A percentile compares a stretch with the other conserved stretches of the same genome.
Conservation (phyloP, 2,888 invertebrate species). For the Lasioglossum malachurum region DNA sequence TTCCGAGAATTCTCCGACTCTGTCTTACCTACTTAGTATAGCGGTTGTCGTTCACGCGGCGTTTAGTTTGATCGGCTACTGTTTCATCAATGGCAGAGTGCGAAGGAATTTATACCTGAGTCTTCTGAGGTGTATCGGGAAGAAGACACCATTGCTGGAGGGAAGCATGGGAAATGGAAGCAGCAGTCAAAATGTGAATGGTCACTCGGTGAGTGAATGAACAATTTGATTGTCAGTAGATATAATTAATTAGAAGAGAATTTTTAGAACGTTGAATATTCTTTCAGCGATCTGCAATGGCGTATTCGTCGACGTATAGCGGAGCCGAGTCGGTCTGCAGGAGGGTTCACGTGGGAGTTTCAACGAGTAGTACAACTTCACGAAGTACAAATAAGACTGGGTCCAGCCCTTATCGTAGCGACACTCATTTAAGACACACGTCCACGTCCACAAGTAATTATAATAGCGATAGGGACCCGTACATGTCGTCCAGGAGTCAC, state of each 20-base stretch:
- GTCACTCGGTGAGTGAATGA: conserved; percentile 85
- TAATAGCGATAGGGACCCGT: conserved; percentile 86
- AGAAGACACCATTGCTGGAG: conserved; percentile 92
- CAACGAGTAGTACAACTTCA: conserved; percentile 97
- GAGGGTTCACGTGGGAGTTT: conserved; percentile 94
- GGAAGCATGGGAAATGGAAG: conserved; percentile 90
- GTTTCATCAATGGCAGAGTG: conserved; percentile 94
- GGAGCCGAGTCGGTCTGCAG: conserved; percentile 88
- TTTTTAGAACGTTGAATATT: background rate
- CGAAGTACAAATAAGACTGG: conserved; percentile 97
- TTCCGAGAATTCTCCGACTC: conserved; percentile 89
- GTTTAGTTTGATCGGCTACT: conserved; percentile 94
- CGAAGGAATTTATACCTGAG: conserved; percentile 90
- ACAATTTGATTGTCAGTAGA: background rate
- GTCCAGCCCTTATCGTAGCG: conserved; percentile 96
- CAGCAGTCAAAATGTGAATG: conserved; percentile 91
- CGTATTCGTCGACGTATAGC: conserved; percentile 93
- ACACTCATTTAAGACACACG: conserved; percentile 93
- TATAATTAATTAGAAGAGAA: background rate
- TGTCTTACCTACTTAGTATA: conserved; percentile 92
- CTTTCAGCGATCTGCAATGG: conserved; percentile 90
- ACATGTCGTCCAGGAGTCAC: conserved; percentile 81
- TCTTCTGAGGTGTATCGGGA: conserved; percentile 91
- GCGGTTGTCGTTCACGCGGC: conserved; percentile 92
- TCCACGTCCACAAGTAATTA: conserved; percentile 95